Percentiles rank a stretch among this genome's conserved stretches.
Evolutionary conservation across 2,888 invertebrate species (phyloP).

Genomic region (Mythimna ferrago): DNA sequence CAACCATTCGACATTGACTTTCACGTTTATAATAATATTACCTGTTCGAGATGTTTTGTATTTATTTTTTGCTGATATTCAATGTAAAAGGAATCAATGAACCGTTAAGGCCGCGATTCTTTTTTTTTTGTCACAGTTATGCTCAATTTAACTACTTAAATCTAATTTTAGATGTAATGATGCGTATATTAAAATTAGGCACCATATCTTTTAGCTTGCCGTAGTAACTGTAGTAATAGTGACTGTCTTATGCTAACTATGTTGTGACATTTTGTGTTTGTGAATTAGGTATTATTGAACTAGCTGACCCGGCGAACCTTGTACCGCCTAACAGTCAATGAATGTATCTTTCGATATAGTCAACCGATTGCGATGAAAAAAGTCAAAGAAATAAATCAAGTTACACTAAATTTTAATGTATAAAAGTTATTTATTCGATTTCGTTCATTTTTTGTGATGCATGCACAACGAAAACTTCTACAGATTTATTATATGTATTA

Average conservation of each 20-base stretch:
- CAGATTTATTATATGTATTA: too few species aligned
- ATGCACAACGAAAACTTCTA: too few species aligned
- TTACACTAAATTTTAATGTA: too few species aligned
- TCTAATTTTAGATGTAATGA: not conserved
- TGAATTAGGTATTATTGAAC: not conserved
- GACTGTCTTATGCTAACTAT: not conserved
- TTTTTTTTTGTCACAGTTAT: constrained; percentile 22
- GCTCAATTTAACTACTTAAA: constrained; percentile 29
- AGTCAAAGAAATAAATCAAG: too few species aligned
- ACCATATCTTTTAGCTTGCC: not conserved
- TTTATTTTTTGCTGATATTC: not conserved
- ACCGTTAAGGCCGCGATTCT: constrained; percentile 26
- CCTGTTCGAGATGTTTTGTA: not conserved
- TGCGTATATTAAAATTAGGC: not conserved
- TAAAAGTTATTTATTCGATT: too few species aligned
- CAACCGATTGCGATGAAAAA: too few species aligned
- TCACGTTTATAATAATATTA: not conserved
- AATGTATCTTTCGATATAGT: too few species aligned
- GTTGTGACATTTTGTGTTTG: not conserved
- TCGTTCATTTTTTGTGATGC: too few species aligned
- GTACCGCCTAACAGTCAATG: too few species aligned
- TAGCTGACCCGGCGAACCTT: not conserved
- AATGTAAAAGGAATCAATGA: constrained; percentile 20
- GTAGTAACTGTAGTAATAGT: too few species aligned
- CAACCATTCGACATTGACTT: constrained; percentile 11